These are phyloP conservation scores for Anthophora plumipes DNA, from an alignment of 2,888 invertebrate species.

Conservation along the genomic window DNA sequence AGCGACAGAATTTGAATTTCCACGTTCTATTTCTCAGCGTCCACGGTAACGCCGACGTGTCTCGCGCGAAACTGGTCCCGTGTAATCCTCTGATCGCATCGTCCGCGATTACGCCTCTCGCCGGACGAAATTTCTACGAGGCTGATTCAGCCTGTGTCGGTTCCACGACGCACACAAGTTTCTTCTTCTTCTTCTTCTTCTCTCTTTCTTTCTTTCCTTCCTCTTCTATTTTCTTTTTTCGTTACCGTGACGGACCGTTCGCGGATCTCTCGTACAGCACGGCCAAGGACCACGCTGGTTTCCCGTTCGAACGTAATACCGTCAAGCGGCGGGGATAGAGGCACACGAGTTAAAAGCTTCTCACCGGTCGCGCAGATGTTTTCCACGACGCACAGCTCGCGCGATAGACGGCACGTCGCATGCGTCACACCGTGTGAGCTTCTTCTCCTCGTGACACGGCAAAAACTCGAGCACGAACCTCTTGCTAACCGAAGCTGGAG, in stretches of 20 bases:
- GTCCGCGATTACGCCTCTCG: neutral
- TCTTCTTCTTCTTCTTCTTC: no score
- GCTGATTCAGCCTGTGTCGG: constrained; percentile 37
- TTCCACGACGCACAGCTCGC: constrained; percentile 49
- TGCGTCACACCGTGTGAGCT: constrained; percentile 50
- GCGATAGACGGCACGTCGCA: constrained; percentile 64
- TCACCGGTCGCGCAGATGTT: constrained; percentile 62
- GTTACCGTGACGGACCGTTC: constrained; percentile 19
- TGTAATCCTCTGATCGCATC: constrained; percentile 11
- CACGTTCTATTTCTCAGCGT: no score
- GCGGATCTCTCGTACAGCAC: constrained; percentile 38
- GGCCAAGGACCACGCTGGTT: constrained; percentile 47
- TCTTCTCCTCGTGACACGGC: constrained; percentile 41
- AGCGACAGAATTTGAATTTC: constrained; percentile 3
- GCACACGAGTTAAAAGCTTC: constrained; percentile 49
- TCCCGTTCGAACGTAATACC: constrained; percentile 43
- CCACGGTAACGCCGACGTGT: constrained; percentile 13
- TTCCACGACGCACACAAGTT: constrained; percentile 52
- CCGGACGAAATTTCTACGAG: neutral
- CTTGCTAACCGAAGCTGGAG: neutral
- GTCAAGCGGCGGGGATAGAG: constrained; percentile 43
- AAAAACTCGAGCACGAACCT: constrained; percentile 7
- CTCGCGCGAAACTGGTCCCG: neutral
- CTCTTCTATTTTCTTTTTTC: no score
- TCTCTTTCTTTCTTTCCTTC: no score